Evolutionary conservation across 2,797 vertebrate species (phyloP).

Genomic region (Eurystomus glaucurus): DNA sequence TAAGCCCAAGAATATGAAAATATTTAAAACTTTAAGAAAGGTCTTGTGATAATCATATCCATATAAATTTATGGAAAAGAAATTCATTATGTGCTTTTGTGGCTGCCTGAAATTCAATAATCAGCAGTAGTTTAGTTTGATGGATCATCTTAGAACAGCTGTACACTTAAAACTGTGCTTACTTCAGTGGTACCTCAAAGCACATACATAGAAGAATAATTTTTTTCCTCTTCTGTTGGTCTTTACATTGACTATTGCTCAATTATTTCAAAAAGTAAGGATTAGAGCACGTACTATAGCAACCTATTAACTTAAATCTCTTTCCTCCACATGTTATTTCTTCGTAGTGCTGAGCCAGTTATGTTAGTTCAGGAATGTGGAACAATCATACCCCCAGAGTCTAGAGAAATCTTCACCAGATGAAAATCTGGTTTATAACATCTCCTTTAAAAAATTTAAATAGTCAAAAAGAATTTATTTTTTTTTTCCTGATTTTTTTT

Average conservation of each 20-base stretch:
- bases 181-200: not conserved
- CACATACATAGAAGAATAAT: not conserved
- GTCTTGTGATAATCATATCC: not conserved
- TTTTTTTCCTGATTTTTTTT: not conserved
- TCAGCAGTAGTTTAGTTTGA: not conserved
- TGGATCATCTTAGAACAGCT: not conserved
- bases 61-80: not conserved
- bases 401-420: not conserved
- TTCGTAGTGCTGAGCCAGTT: not conserved
- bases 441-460: not conserved
- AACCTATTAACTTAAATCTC: not conserved
- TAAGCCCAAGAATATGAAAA: not conserved
- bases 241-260: not conserved
- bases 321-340: not conserved
- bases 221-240: not conserved
- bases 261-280: not conserved
- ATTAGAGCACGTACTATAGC: not conserved
- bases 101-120: not conserved
- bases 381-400: not conserved
- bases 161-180: not conserved
- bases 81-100: not conserved
- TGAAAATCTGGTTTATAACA: not conserved
- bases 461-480: not conserved
- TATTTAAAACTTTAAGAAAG: not conserved
- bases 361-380: not conserved